These are phyloP conservation scores for Pseudorasbora parva DNA, from an alignment of 2,113 vertebrate species.

Conservation along the genomic window DNA sequence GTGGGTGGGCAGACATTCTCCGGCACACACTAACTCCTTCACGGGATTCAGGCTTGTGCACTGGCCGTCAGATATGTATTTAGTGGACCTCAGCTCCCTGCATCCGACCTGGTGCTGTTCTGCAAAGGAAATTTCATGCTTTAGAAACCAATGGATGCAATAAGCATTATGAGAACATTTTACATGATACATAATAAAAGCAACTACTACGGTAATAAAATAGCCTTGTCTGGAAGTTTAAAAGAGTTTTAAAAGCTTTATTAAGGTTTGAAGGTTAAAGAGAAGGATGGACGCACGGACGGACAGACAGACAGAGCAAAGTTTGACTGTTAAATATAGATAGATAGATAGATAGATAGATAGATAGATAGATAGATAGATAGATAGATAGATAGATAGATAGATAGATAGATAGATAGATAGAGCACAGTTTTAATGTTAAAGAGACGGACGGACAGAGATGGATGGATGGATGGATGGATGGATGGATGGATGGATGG, in stretches of 20 bases:
- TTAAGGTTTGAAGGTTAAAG: background rate
- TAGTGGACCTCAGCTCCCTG: conserved; percentile 90
- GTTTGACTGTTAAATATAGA: no score
- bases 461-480: no score
- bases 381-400: no score
- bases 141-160: background rate
- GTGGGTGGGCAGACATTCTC: conserved; percentile 89
- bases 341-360: no score
- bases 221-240: background rate
- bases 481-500: no score
- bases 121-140: conserved; percentile 56
- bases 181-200: background rate
- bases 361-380: no score
- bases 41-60: conserved; percentile 92
- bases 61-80: conserved; percentile 95
- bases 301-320: no score
- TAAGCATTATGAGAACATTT: background rate
- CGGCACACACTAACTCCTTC: conserved; percentile 95
- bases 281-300: background rate
- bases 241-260: background rate
- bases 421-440: no score
- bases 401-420: no score
- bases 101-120: conserved; percentile 89
- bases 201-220: no score
- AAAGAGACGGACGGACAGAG: no score